Base-by-base conservation (phyloP, 2,888 invertebrate species). In the Pristionchus maxplancki region DNA sequence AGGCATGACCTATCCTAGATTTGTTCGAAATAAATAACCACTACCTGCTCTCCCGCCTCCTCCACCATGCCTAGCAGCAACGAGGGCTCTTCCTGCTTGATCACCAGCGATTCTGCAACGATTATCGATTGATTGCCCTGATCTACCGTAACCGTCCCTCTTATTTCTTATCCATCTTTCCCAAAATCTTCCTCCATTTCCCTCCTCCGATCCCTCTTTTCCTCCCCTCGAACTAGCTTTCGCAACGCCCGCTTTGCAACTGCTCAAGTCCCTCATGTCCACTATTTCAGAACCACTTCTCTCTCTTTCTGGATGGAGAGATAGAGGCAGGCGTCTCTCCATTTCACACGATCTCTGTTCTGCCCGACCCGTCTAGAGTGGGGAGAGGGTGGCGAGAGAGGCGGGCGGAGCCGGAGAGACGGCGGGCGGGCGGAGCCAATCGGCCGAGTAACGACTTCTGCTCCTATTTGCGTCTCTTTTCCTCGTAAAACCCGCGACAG, bases 391-490 rank as follows among this genome's bases (percentile, higher is more conserved):
- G 71, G 82, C 24, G 17, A 53, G 34, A 53, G 20, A 50, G 28
- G 82, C 82, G 11, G 11, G 78, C 3, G 28, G 53, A 83, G 34
- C 48, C 20, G 34, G 17, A 48, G 82, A 50, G 82, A 31, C 31
- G 48, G 74, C 37, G 5, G 71, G 31, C 31, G 71, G 37, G 28
- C 34, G 37, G 71, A n/a, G 74, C n/a, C 74, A 28, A 9, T 11
- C 40, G 74, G 31, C 74, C 37, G 15, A 78, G 78, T 78, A 78
- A 78, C 78, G 78, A 78, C 78, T 78, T 78, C 78, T 78, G 44
- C 78, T 31, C 78, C 78, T 78, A 78, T 78, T 78, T 78, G 78
- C 78, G 78, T 78, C 78, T 78, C 78, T 48, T 78, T 78, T 78
- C 44, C 44, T 48, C 44, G 44, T 44, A 48, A 78, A 78, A 78